These are phyloP conservation scores for Merodon equestris DNA, from an alignment of 2,888 invertebrate species.

Conservation along the genomic window DNA sequence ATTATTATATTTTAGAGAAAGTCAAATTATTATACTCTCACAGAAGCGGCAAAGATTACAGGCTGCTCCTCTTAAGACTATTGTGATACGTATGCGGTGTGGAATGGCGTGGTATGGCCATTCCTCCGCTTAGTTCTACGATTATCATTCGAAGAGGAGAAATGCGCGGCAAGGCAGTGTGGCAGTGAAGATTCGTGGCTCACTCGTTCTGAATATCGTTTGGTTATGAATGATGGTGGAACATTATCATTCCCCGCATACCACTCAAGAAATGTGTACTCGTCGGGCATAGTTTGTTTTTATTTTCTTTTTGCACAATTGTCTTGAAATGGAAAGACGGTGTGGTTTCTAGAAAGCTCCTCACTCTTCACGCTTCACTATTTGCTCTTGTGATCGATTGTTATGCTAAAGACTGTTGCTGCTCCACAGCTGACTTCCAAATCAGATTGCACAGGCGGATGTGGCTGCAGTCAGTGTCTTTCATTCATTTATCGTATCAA, in stretches of 20 bases:
- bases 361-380: conserved; percentile 5
- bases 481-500: conserved; percentile 41
- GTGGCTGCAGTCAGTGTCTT: conserved; percentile 21
- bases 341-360: conserved; percentile 47
- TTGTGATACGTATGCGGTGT: conserved; percentile 40
- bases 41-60: conserved; percentile 44
- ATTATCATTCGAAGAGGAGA: too few relatives aligned
- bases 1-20: conserved; percentile 56
- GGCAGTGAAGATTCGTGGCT: background rate
- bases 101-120: conserved; percentile 3
- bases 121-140: conserved; percentile 3
- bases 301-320: conserved; percentile 49
- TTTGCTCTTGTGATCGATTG: conserved; percentile 33
- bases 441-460: conserved; percentile 21
- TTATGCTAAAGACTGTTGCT: conserved; percentile 47
- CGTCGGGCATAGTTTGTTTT: background rate
- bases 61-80: conserved; percentile 45
- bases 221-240: conserved; percentile 49
- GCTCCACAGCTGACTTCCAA: conserved; percentile 35
- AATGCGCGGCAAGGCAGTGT: too few relatives aligned
- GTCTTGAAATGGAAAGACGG: conserved; percentile 40
- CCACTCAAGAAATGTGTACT: conserved; percentile 28
- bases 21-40: conserved; percentile 55
- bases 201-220: conserved; percentile 42
- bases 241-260: conserved; percentile 53